Percentiles rank a stretch among this genome's conserved stretches.
These are phyloP conservation scores for Zygothrica quintamaculata DNA, from an alignment of 2,888 invertebrate genomes.

Conservation along the genomic window DNA sequence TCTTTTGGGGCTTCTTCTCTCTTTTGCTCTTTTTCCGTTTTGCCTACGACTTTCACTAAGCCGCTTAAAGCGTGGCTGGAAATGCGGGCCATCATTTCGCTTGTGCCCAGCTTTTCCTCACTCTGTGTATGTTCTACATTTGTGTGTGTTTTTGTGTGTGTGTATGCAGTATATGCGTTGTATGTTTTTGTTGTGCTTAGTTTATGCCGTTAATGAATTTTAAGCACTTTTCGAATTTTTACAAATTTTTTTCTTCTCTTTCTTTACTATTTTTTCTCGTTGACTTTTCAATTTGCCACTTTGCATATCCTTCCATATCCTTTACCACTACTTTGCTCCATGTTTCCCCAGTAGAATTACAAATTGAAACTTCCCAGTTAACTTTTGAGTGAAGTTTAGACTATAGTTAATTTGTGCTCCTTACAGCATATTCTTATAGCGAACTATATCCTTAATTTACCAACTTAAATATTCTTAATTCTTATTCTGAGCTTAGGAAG, in stretches of 20 bases:
- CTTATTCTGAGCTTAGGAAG: too few species aligned
- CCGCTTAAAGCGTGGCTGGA: conserved; percentile 64
- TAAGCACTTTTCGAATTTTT: conserved; percentile 44
- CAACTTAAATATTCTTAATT: too few species aligned
- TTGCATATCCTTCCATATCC: too few species aligned
- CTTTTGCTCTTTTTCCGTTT: conserved; percentile 37
- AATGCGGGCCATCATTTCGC: conserved; percentile 38
- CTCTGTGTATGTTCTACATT: conserved; percentile 8
- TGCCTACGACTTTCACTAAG: conserved; percentile 71
- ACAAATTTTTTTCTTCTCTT: conserved; percentile 22
- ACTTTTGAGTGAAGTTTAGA: too few species aligned
- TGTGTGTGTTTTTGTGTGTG: neutral
- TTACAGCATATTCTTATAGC: too few species aligned
- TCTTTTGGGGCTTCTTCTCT: conserved; percentile 7
- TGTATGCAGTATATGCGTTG: conserved; percentile 14
- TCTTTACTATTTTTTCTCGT: conserved; percentile 22
- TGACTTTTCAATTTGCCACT: too few species aligned
- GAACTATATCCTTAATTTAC: too few species aligned
- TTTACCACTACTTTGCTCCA: too few species aligned
- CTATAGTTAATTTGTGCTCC: too few species aligned
- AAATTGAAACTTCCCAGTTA: too few species aligned
- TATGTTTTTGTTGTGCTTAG: conserved; percentile 25
- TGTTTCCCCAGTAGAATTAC: too few species aligned
- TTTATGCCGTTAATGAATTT: conserved; percentile 75
- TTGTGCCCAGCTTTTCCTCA: conserved; percentile 19